Percentiles rank a stretch among this genome's conserved stretches.
phyloP scores from a whole-genome alignment of 1,140 invertebrate genomes.

The Paracyclopina nana region DNA sequence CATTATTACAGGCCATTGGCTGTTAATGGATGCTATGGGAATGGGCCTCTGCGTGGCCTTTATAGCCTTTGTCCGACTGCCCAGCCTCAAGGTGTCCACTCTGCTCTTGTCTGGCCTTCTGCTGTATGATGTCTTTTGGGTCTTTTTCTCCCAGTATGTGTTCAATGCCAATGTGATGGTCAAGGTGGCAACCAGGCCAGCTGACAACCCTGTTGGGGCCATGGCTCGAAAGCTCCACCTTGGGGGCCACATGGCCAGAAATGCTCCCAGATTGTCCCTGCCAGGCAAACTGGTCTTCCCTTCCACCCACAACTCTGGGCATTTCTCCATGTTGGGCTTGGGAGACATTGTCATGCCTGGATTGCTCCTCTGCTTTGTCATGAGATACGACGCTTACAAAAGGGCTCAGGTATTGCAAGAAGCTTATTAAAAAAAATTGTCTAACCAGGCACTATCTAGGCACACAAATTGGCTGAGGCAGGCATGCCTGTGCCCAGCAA shows the following conservation, averaged over 20 bases:
- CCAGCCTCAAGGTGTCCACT: conserved; percentile 88
- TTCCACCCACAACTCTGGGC: conserved; percentile 78
- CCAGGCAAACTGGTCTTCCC: conserved; percentile 94
- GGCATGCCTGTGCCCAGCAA: conserved; percentile 54
- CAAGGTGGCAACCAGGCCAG: conserved; percentile 71
- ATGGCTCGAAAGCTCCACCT: conserved; percentile 77
- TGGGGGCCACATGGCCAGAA: conserved; percentile 50
- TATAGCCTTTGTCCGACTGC: conserved; percentile 83
- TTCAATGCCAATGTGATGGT: conserved; percentile 98
- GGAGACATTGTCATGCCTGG: conserved; percentile 98
- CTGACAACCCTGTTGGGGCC: conserved; percentile 85
- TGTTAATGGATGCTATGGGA: conserved; percentile 91
- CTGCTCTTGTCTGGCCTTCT: conserved; percentile 76
- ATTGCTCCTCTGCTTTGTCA: conserved; percentile 77
- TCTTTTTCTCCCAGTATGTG: conserved; percentile 94
- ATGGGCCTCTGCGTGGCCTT: conserved; percentile 95
- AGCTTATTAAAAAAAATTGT: not conserved
- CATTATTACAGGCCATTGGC: conserved; percentile 61
- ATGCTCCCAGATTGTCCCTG: conserved; percentile 79
- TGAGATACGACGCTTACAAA: conserved; percentile 86
- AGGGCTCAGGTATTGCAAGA: conserved; percentile 52
- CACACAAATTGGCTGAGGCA: conserved; percentile 44
- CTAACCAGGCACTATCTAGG: not conserved
- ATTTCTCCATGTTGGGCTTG: conserved; percentile 90
- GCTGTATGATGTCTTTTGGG: conserved; percentile 96